Percentiles rank a stretch among this genome's conserved stretches.
phyloP scores from a whole-genome alignment of 2,888 invertebrate genomes.

The Agriopis aurantiaria region DNA sequence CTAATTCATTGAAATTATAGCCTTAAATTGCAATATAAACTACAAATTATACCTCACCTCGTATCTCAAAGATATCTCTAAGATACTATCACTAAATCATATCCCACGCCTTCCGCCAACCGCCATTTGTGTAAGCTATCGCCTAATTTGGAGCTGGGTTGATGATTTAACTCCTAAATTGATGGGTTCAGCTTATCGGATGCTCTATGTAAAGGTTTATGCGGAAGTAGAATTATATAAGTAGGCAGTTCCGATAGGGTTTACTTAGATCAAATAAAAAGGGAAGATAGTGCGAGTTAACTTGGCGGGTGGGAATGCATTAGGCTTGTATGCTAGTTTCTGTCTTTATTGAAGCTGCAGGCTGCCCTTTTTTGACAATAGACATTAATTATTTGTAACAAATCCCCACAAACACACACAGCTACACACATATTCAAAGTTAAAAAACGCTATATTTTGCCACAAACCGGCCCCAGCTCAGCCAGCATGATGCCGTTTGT shows the following conservation, averaged over 20 bases:
- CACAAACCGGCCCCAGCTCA: too few species aligned
- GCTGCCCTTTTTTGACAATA: too few species aligned
- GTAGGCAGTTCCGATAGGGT: background rate
- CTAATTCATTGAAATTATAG: slow-evolving; percentile 18
- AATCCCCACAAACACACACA: too few species aligned
- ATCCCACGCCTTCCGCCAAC: slow-evolving; percentile 44
- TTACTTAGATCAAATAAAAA: background rate
- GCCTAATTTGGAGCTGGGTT: slow-evolving; percentile 28
- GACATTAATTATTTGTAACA: too few species aligned
- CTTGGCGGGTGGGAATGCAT: too few species aligned
- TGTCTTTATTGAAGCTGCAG: too few species aligned
- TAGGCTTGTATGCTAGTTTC: too few species aligned
- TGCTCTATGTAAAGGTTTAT: background rate
- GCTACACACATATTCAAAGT: too few species aligned
- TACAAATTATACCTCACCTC: slow-evolving; percentile 36
- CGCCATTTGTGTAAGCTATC: slow-evolving; percentile 29
- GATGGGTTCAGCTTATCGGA: slow-evolving; percentile 8
- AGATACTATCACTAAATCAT: slow-evolving; percentile 40
- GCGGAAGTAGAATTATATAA: background rate
- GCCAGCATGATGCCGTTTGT: too few species aligned
- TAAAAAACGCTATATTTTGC: too few species aligned
- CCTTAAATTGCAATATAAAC: slow-evolving; percentile 22
- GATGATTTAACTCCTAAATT: slow-evolving; percentile 18
- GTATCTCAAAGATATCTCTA: slow-evolving; percentile 33
- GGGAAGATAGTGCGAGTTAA: too few species aligned